Evolutionary conservation across 2,113 vertebrate species (phyloP).

Genomic region (Xenopus borealis): DNA sequence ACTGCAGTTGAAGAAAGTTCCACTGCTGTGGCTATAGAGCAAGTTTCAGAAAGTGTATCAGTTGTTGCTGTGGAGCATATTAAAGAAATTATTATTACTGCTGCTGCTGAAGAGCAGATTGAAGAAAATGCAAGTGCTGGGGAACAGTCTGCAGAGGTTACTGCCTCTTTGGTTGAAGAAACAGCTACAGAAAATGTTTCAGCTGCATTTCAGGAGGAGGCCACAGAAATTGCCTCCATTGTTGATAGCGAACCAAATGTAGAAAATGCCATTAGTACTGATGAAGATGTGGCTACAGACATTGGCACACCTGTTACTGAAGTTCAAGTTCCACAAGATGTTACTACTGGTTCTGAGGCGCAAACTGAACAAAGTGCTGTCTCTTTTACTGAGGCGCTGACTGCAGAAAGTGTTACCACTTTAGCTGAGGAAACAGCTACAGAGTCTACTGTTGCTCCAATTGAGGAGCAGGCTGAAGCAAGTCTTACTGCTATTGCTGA

Average conservation of each 20-base stretch:
- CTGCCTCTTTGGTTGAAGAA: too few species aligned
- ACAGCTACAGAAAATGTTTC: not conserved
- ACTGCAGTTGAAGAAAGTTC: not conserved
- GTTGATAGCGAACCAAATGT: not conserved
- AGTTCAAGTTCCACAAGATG: not conserved
- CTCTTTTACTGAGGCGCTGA: not conserved
- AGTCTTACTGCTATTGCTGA: not conserved
- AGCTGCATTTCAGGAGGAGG: slow-evolving; percentile 43
- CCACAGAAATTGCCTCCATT: slow-evolving; percentile 39
- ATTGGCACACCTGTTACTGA: not conserved
- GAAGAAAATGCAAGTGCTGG: slow-evolving; percentile 43
- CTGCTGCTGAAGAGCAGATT: not conserved
- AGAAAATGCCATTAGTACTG: too few species aligned
- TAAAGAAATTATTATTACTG: not conserved
- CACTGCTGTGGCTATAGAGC: not conserved
- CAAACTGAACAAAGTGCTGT: not conserved
- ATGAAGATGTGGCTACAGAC: not conserved
- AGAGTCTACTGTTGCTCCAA: not conserved
- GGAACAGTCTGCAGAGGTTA: not conserved
- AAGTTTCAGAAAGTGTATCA: not conserved
- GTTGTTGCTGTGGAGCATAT: not conserved
- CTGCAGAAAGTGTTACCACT: not conserved
- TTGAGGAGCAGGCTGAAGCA: not conserved
- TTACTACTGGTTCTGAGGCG: not conserved
- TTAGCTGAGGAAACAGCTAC: not conserved